Evolutionary conservation across 2,113 vertebrate species (phyloP).

Genomic region (Collichthys lucidus): DNA sequence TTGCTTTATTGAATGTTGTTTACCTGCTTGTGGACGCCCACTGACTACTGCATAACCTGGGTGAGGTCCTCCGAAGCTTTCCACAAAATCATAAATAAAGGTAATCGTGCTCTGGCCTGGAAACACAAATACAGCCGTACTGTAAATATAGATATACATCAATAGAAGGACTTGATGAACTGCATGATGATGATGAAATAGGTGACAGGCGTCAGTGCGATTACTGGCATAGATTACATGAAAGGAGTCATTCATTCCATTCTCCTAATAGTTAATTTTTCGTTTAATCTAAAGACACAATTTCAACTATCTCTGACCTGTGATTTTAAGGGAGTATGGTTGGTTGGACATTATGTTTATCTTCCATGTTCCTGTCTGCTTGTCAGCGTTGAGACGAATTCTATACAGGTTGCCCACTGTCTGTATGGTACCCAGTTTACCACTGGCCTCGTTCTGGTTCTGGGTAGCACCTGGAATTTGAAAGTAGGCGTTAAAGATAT

Average conservation of each 20-base stretch:
- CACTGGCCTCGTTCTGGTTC: constrained; percentile 46
- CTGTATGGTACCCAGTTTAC: constrained; percentile 73
- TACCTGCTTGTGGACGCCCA: constrained; percentile 81
- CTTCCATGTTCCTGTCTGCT: constrained; percentile 69
- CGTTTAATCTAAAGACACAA: background rate
- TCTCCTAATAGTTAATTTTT: no score
- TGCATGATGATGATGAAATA: no score
- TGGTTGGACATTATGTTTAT: constrained; percentile 65
- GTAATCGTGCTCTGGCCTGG: constrained; percentile 80
- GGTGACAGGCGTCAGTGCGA: background rate
- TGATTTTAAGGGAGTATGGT: constrained; percentile 82
- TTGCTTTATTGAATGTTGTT: background rate
- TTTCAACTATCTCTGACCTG: constrained; percentile 66
- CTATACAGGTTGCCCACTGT: constrained; percentile 79
- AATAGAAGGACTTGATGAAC: background rate
- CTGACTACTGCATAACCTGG: constrained; percentile 78
- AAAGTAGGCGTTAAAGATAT: background rate
- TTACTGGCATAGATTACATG: no score
- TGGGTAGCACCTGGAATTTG: constrained; percentile 71
- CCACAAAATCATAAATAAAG: constrained; percentile 85
- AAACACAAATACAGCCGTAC: constrained; percentile 26
- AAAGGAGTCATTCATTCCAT: background rate
- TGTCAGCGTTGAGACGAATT: constrained; percentile 59
- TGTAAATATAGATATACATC: background rate
- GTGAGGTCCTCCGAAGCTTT: constrained; percentile 80